Evolutionary conservation across 2,888 invertebrate species (phyloP), one percentile per base, ranked within the genome.

Genomic region (Melanophora roralis): DNA sequence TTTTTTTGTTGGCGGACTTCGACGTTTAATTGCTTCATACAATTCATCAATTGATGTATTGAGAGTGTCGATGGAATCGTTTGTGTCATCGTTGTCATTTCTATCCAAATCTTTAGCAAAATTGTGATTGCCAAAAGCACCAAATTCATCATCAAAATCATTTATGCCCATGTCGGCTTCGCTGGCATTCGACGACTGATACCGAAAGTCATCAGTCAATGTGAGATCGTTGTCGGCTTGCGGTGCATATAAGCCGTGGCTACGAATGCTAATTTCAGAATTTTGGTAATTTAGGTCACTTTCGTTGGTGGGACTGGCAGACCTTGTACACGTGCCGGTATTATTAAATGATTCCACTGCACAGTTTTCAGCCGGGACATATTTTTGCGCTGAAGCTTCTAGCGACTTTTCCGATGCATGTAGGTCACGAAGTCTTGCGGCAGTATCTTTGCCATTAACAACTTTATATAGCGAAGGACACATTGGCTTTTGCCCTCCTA

Each of bases 281-380:
- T 93, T 91, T 87, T 93, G 93, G 83, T 93, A 93, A 85, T 93
- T 93, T 1, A 93, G 91, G 85, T 93, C 93, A 83, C 93, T 93
- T 86, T 92, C 93, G 82, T 92, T 92, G 19, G 90, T 89, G n/a
- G 90, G 90, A 69, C 90, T 90, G 16, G 86, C 86, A 0, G 89
- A 87, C 0, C 85, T 78, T 0, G 85, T 82, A 1, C 84, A 83
- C 9, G 69, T 74, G 2, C 49, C 75, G 0, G 53, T 64, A 32
- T 68, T 68, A 12, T 76, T 76, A 59, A 80, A 76, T 19, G 64
- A 11, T 32, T 72, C 64, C 11, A 51, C 67, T n/a, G 47, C 65
- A 11, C 32, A 67, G 36, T 47, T 77, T 14, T 21, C 47, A 51
- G 60, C 67, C 11, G 57, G 12, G 57, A 49, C 1, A 72, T 72